Conservation (phyloP, 2,113 vertebrate species). For the Aegotheles bennettii region DNA sequence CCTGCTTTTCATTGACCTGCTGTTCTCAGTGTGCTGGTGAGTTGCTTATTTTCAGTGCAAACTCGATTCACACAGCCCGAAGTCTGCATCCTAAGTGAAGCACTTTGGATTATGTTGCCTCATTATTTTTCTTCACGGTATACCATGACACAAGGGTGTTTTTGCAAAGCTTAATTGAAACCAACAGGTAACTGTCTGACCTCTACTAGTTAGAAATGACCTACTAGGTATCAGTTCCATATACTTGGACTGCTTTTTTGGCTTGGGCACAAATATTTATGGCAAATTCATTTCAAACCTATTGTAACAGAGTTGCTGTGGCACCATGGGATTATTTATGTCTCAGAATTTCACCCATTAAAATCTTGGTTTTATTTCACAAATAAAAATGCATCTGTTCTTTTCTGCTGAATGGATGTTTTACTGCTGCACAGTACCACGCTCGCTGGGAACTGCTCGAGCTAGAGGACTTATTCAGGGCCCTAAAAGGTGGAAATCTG, state of each 20-base stretch:
- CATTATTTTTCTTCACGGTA: neutral
- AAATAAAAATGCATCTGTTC: neutral
- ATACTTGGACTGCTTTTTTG: neutral
- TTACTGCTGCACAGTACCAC: neutral
- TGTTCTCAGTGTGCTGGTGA: neutral
- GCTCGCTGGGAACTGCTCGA: neutral
- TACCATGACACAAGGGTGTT: neutral
- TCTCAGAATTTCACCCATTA: neutral
- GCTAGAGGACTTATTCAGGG: neutral
- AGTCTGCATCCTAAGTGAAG: neutral
- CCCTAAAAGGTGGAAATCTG: neutral
- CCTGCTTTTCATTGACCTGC: neutral
- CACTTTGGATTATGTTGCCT: neutral
- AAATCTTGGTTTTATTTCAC: neutral
- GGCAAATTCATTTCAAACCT: neutral
- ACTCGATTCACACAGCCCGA: neutral
- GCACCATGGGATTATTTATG: neutral
- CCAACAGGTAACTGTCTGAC: slow-evolving; percentile 22
- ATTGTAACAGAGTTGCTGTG: neutral
- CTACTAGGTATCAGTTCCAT: neutral
- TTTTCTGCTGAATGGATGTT: neutral
- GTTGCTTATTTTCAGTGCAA: neutral
- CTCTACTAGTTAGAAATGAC: neutral
- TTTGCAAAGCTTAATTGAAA: slow-evolving; percentile 31
- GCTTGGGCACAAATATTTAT: neutral